Evolutionary conservation across 2,113 vertebrate species (phyloP), one percentile per base, ranked within the genome.

Genomic region (Oreocharis arfaki): DNA sequence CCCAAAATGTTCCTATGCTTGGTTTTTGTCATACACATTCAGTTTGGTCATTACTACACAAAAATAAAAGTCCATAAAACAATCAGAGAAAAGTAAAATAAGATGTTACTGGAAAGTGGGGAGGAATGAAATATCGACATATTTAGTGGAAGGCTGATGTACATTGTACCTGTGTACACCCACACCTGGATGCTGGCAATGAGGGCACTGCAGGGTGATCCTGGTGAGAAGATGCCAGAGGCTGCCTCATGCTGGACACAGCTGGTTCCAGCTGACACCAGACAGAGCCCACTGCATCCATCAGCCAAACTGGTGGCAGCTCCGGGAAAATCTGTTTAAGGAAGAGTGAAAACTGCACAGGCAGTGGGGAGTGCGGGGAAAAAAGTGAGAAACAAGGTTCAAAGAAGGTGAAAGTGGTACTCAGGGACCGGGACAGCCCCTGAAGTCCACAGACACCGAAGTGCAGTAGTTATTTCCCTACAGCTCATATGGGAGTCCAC

Each of bases 111-210:
- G 35, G 30, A 59, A 93, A 59, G 16, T 6, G 61, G 20, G 16
- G 20, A 68, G 4, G 35, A 59, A 73, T 35, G 30, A 75, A 10
- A 8, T 46, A 39, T 16, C 30, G 68, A 4, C 37, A 15, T 23
- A 30, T n/a, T 47, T 20, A 71, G 10, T 22, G 16, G 22, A 93
- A 85, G 28, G 18, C 3, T 23, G 10, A 32, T 35, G 27, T 7
- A 42, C 7, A 4, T 3, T 4, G 7, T 65, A 16, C 16, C 33
- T 1, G 1, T 65, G 16, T 47, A 42, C 52, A 30, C 7, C 4
- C 1, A 0, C 11, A 18, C 20, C 32, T 30, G 46, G 39, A 10
- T 55, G 32, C 19, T 80, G 44, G 18, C 53, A 49, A 7, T 11
- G 26, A 17, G 10, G 19, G 5, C 9, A 7, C 11, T 42, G 41